Conservation (phyloP, 2,888 invertebrate species). For the Trissolcus brochymenae region DNA sequence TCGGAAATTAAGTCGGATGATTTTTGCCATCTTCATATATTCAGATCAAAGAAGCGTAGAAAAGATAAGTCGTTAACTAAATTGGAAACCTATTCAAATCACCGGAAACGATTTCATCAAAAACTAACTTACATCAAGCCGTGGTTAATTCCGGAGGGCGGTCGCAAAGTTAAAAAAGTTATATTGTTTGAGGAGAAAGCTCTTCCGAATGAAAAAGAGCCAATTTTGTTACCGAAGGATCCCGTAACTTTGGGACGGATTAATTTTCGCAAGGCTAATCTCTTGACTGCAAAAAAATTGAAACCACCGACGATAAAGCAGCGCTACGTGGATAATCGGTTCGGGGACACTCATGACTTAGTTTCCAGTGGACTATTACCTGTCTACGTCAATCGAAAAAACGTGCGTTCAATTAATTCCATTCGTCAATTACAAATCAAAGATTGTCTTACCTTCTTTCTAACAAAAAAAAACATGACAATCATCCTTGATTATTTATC, state of each 20-base stretch:
- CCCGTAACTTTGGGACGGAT: constrained; percentile 61
- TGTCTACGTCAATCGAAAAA: constrained; percentile 79
- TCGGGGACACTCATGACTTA: constrained; percentile 81
- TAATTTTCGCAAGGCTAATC: constrained; percentile 81
- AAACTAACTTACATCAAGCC: constrained; percentile 38
- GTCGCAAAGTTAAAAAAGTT: constrained; percentile 12
- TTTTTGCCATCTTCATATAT: constrained; percentile 1
- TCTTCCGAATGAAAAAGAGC: constrained; percentile 18
- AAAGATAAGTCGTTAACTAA: constrained; percentile 5
- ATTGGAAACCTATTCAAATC: constrained; percentile 24
- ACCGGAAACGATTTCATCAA: constrained; percentile 32
- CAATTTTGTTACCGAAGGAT: constrained; percentile 55
- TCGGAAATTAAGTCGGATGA: constrained; percentile 3
- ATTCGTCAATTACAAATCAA: background rate
- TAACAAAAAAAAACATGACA: no score
- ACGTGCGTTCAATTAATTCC: constrained; percentile 71
- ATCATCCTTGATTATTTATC: background rate
- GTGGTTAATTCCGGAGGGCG: constrained; percentile 31
- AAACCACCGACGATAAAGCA: constrained; percentile 78
- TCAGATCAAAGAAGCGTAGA: constrained; percentile 12
- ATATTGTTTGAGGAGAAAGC: constrained; percentile 17
- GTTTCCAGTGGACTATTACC: constrained; percentile 83
- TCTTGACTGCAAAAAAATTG: constrained; percentile 79
- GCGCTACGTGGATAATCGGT: constrained; percentile 80
- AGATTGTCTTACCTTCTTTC: background rate